Percentiles rank a stretch among this genome's conserved stretches.
Evolutionary conservation across 2,113 vertebrate genomes (phyloP).

Genomic region (Prolemur simus): DNA sequence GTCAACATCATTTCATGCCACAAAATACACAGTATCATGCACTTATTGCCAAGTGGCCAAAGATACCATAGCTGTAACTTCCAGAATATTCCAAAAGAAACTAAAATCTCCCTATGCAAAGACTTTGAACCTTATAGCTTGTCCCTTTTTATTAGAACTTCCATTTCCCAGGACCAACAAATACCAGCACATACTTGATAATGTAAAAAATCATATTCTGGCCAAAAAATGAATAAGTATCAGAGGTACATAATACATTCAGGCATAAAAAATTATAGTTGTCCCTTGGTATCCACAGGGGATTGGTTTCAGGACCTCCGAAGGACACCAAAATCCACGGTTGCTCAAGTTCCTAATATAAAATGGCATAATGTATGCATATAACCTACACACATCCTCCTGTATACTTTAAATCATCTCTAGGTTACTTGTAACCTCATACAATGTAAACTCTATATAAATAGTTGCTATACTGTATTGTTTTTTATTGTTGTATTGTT

Average conservation of each 20-base stretch:
- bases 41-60: neutral
- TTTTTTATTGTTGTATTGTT: neutral
- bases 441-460: neutral
- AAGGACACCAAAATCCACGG: neutral
- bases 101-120: neutral
- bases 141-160: neutral
- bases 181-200: neutral
- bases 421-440: neutral
- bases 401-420: neutral
- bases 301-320: neutral
- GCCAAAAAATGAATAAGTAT: neutral
- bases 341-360: neutral
- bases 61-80: slow-evolving; percentile 5
- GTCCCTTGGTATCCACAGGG: neutral
- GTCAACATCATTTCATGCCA: neutral
- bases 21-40: neutral
- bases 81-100: slow-evolving; percentile 18
- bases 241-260: neutral
- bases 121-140: neutral
- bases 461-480: neutral
- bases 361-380: neutral
- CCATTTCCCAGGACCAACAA: neutral
- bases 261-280: neutral
- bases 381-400: neutral
- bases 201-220: slow-evolving; percentile 11